phyloP scores from a whole-genome alignment of 2,113 vertebrate genomes.

The Vombatus ursinus region DNA sequence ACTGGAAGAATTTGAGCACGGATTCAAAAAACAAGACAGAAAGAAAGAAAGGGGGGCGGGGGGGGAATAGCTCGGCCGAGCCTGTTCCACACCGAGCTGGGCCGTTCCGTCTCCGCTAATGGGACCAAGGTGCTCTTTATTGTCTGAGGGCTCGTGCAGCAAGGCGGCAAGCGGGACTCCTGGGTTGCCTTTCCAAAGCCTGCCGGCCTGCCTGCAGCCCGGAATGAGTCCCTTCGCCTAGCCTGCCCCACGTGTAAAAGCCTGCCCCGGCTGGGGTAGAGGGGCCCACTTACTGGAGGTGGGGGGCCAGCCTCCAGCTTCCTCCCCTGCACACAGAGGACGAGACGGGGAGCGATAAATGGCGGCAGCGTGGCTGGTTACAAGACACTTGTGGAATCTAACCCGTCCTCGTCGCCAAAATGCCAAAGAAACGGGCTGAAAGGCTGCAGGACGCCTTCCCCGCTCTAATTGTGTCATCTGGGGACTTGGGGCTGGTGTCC shows the following conservation, averaged over 20 bases:
- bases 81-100: background rate
- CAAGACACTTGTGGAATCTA: background rate
- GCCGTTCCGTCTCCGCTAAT: background rate
- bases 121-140: constrained; percentile 2
- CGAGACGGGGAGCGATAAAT: background rate
- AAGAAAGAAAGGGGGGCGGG: background rate
- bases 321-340: too few species aligned
- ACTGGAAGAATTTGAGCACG: constrained; percentile 49
- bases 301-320: background rate
- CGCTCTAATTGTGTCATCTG: background rate
- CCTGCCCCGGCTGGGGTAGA: background rate
- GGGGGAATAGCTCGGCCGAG: background rate
- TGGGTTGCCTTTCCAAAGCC: background rate
- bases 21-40: constrained; percentile 15
- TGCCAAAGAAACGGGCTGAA: background rate
- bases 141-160: background rate
- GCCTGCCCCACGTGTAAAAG: background rate
- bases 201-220: too few species aligned
- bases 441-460: background rate
- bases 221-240: background rate
- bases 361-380: background rate
- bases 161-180: background rate
- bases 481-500: background rate
- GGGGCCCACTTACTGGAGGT: background rate
- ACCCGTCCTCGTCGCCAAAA: background rate